Evolutionary conservation across 2,113 vertebrate genomes (phyloP), one percentile per base, ranked within the genome.

Genomic region (Penelope pileata): DNA sequence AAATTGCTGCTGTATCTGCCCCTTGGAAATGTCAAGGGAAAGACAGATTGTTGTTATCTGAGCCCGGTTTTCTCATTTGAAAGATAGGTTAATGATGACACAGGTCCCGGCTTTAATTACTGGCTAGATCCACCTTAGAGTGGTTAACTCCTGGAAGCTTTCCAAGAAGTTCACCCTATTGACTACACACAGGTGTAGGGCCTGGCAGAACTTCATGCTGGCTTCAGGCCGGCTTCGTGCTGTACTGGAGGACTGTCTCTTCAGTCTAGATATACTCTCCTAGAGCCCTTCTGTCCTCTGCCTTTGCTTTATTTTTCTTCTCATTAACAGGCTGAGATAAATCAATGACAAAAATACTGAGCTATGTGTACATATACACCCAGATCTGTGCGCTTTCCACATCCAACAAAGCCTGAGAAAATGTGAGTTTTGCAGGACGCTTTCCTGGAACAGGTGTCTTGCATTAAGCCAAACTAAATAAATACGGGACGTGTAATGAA

Each of bases 1-100:
- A 84, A 90, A 93, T 93, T 93, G 92, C 91, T 95, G 86, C 95
- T 94, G 40, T 58, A 93, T 95, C 88, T 95, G 94, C 69, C 83
- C 66, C 86, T 82, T 95, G 66, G 69, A 94, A 95, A 92, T 72
- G 60, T 86, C 86, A 93, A 58, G 90, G 73, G 80, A 91, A 86
- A 84, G 88, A 86, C 85, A 91, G 66, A 93, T 59, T 84, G 69
- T 83, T 68, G 80, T 94, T 96, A 96, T 79, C 68, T 88, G 88
- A 95, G 69, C 43, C 73, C 0, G 1, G 22, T 1, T 84, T 75
- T 90, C 79, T 94, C 56, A 36, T 93, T 62, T 88, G 62, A 88
- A 91, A 93, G 73, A 73, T 83, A 93, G 93, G 88, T 72, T 93
- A 94, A 96, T 92, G 91, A 95, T 93, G 86, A 85, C 72, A 88